These are phyloP conservation scores for Leptodirus hochenwartii DNA, from an alignment of 2,888 invertebrate genomes.

Conservation along the genomic window DNA sequence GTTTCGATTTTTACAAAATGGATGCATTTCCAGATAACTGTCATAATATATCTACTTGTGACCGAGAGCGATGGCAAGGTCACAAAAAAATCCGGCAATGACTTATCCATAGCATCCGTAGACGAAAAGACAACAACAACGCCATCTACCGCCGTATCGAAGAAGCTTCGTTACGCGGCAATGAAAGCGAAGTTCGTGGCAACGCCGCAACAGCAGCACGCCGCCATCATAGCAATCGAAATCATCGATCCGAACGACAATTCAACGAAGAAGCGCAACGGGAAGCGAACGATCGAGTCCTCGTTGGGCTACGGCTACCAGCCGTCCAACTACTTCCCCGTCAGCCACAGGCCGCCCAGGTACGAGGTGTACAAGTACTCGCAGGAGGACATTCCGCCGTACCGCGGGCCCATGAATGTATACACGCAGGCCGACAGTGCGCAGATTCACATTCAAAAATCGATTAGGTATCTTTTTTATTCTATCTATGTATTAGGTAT, in stretches of 20 bases:
- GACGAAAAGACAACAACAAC: conserved; percentile 3
- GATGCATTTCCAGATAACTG: too few species aligned
- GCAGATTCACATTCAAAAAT: too few species aligned
- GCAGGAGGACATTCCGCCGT: conserved; percentile 40
- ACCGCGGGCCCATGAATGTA: conserved; percentile 13
- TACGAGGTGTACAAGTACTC: conserved; percentile 54
- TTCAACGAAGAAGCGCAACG: conserved; percentile 19
- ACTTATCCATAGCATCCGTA: neutral
- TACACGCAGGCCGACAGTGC: too few species aligned
- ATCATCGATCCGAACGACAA: conserved; percentile 36
- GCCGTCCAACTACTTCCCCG: conserved; percentile 33
- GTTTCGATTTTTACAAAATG: too few species aligned
- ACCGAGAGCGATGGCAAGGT: neutral
- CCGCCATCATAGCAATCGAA: conserved; percentile 40
- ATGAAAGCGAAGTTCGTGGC: too few species aligned
- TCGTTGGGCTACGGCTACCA: conserved; percentile 51
- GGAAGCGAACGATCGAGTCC: conserved; percentile 55
- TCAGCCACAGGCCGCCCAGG: conserved; percentile 28
- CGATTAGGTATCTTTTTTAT: too few species aligned
- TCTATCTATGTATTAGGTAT: too few species aligned
- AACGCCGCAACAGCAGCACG: too few species aligned
- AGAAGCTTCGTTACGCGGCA: too few species aligned
- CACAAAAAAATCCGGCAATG: conserved; percentile 1
- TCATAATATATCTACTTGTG: too few species aligned
- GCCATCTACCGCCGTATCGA: neutral